These are phyloP conservation scores for Asarcornis scutulata DNA, from an alignment of 2,113 vertebrate species.

Conservation along the genomic window DNA sequence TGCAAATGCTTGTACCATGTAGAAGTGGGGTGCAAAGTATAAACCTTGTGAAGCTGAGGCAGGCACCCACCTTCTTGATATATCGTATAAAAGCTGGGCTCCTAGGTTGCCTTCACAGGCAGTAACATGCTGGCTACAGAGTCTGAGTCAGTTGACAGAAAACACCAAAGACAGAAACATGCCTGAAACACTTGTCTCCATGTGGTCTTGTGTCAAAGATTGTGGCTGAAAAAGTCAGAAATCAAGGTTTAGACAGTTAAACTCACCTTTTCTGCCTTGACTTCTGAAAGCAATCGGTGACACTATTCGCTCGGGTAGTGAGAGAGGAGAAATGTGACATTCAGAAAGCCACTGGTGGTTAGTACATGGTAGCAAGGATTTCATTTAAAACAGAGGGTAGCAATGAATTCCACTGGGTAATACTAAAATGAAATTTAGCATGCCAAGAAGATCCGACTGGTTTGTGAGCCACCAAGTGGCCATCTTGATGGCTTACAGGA, in stretches of 20 bases:
- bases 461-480: neutral
- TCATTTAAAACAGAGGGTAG: neutral
- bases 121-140: neutral
- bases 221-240: neutral
- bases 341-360: neutral
- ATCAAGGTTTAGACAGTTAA: neutral
- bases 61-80: neutral
- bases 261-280: neutral
- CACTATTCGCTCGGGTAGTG: neutral
- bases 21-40: neutral
- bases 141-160: neutral
- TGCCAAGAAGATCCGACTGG: neutral
- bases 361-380: neutral
- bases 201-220: accelerated
- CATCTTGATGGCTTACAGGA: neutral
- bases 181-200: neutral
- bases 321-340: neutral
- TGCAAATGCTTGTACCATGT: neutral
- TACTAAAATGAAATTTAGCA: neutral
- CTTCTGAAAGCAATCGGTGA: neutral
- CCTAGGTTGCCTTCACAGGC: neutral
- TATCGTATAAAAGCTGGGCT: neutral
- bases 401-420: neutral
- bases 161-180: neutral
- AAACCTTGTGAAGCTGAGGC: neutral